Evolutionary conservation across 1,140 invertebrate species (phyloP).

Genomic region (Neodiprion pinetum): DNA sequence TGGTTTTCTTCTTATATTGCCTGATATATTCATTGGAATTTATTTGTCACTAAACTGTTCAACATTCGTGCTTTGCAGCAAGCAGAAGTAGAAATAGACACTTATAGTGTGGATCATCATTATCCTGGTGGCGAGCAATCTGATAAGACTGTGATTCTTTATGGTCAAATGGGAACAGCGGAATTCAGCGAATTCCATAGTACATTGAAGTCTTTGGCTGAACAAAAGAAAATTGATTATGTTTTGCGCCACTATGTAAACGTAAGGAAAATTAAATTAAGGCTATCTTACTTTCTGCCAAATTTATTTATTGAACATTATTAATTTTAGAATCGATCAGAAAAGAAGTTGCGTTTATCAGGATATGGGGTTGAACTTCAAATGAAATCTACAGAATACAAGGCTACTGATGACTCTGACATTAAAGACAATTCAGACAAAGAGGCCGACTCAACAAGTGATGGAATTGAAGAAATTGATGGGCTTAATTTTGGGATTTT

Average conservation of each 20-base stretch:
- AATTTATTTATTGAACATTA: neutral
- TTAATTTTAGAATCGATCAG: slow-evolving; percentile 63
- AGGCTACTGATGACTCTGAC: slow-evolving; percentile 93
- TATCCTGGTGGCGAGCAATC: slow-evolving; percentile 78
- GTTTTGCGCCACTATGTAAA: slow-evolving; percentile 86
- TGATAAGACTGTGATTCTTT: slow-evolving; percentile 78
- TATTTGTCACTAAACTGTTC: too few species aligned
- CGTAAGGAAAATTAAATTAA: slow-evolving; percentile 55
- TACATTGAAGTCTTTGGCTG: slow-evolving; percentile 72
- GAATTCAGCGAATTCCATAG: slow-evolving; percentile 79
- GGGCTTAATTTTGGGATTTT: slow-evolving; percentile 89
- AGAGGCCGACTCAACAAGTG: slow-evolving; percentile 61
- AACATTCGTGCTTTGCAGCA: neutral
- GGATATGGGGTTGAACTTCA: slow-evolving; percentile 99
- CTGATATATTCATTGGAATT: too few species aligned
- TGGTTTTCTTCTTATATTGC: too few species aligned
- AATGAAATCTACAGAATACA: slow-evolving; percentile 99
- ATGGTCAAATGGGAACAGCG: slow-evolving; percentile 83
- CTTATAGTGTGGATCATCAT: slow-evolving; percentile 85
- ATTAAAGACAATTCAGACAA: slow-evolving; percentile 68
- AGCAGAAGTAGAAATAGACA: slow-evolving; percentile 53
- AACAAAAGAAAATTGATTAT: slow-evolving; percentile 80
- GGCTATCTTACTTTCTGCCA: neutral
- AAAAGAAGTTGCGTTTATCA: slow-evolving; percentile 78
- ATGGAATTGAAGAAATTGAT: slow-evolving; percentile 77